Evolutionary conservation across 1,140 invertebrate species (phyloP).

Genomic region (Oncopodura yosiiana): DNA sequence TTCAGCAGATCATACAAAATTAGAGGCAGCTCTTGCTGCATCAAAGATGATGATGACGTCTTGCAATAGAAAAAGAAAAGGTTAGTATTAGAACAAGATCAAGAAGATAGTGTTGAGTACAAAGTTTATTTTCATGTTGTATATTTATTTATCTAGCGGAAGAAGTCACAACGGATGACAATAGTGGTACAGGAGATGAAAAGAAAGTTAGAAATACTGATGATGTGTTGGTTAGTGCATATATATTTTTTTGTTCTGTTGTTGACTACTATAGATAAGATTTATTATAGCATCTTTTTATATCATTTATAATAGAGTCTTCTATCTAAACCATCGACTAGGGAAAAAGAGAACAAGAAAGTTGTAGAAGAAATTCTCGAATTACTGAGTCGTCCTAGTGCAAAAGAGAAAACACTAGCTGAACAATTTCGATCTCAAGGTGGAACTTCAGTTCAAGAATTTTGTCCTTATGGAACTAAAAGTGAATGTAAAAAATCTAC

Average conservation of each 20-base stretch:
- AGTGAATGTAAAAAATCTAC: conserved; percentile 70
- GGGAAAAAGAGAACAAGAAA: conserved; percentile 90
- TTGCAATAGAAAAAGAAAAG: conserved; percentile 21
- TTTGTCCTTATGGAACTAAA: conserved; percentile 88
- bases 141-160: no score
- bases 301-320: conserved; percentile 59
- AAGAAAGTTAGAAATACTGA: conserved; percentile 15
- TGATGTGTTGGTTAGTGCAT: conserved; percentile 22
- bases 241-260: conserved; percentile 18
- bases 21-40: no score
- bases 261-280: conserved; percentile 36
- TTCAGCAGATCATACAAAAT: conserved; percentile 58
- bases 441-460: conserved; percentile 60
- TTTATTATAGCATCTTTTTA: conserved; percentile 41
- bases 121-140: no score
- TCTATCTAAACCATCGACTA: conserved; percentile 82
- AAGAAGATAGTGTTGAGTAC: no score
- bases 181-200: conserved; percentile 7
- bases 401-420: conserved; percentile 84
- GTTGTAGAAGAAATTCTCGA: conserved; percentile 92
- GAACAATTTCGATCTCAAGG: conserved; percentile 92
- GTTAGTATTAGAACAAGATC: conserved; percentile 15
- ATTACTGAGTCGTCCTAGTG: conserved; percentile 85
- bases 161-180: conserved; percentile 5
- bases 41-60: conserved; percentile 49